Base-by-base conservation (phyloP, 2,888 invertebrate genomes). In the Eulithis testata region DNA sequence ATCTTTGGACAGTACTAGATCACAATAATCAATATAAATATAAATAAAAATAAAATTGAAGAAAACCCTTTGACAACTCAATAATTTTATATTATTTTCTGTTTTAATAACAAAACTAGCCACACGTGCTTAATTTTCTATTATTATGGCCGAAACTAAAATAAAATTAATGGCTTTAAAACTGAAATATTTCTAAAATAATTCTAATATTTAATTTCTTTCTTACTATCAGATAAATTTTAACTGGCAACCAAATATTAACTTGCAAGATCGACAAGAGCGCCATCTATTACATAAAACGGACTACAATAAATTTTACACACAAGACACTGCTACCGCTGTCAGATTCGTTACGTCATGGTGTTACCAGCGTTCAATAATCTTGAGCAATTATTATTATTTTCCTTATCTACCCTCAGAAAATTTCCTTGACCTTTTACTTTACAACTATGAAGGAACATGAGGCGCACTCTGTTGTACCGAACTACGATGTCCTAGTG, bases 1-100 rank as follows among this genome's bases (percentile, higher is more conserved):
- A 79, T 86, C 85, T 86, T 86, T 86, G 86, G 86, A 81, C 75
- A 76, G 73, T 73, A 82, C 71, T 65, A 82, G 40, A 82, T 76
- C 76, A 82, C 77, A 77, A 72, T 69, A 73, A 57, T 49, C 11
- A 75, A 73, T 62, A 74, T 57, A 69, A 65, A 76, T 52, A 69
- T 27, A 65, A 58, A 73, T 72, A 65, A 60, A 55, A 69, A 63
- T 70, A 64, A 66, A 68, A 69, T 53, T 47, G 49, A 60, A 59
- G 8, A 61, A 60, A 65, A 58, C 36, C 51, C 44, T 36, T 62
- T 47, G 2, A 66, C 44, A 49, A 40, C 60, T n/a, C 51, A 49
- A 45, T 37, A 21, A 31, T 65, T 54, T 55, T 49, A 43, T 53
- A 37, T 21, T 21, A 52, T 21, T 55, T 51, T 50, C 12, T 63